Conservation (phyloP, 2,888 invertebrate species). For the Meiosimyza platycephala region DNA sequence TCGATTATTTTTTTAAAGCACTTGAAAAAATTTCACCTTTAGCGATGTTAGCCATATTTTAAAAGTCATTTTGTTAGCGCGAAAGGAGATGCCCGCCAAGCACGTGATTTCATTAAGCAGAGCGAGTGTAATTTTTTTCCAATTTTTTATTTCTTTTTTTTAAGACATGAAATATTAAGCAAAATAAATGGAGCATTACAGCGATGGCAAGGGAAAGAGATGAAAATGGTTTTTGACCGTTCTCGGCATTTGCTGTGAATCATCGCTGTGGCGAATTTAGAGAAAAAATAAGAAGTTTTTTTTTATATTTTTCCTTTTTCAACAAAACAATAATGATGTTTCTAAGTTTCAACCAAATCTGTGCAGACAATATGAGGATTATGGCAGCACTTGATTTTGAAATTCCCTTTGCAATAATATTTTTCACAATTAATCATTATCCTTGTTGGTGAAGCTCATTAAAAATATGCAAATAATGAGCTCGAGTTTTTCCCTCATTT, state of each 20-base stretch:
- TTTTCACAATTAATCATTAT: conserved; percentile 27
- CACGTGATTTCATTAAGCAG: conserved; percentile 28
- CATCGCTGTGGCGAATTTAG: not conserved
- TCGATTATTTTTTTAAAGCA: conserved; percentile 12
- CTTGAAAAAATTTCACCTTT: conserved; percentile 11
- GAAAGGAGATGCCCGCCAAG: conserved; percentile 14
- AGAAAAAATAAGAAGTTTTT: too few relatives aligned
- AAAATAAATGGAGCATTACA: not conserved
- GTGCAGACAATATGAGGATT: conserved; percentile 30
- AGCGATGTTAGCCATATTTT: too few relatives aligned
- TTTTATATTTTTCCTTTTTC: too few relatives aligned
- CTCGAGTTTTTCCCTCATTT: not conserved
- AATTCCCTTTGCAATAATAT: not conserved
- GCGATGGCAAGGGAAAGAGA: not conserved
- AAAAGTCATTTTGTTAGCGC: too few relatives aligned
- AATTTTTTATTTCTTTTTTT: not conserved
- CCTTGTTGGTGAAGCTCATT: conserved; percentile 24
- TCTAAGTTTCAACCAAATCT: too few relatives aligned
- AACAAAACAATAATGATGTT: too few relatives aligned
- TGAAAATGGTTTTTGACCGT: too few relatives aligned
- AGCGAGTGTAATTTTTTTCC: not conserved
- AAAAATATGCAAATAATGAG: conserved; percentile 27
- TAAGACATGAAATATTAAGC: conserved; percentile 1
- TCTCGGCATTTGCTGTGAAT: not conserved
- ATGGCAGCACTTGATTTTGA: conserved; percentile 8